Evolutionary conservation across 2,888 invertebrate genomes (phyloP).

Genomic region (Halocaridina rubra): DNA sequence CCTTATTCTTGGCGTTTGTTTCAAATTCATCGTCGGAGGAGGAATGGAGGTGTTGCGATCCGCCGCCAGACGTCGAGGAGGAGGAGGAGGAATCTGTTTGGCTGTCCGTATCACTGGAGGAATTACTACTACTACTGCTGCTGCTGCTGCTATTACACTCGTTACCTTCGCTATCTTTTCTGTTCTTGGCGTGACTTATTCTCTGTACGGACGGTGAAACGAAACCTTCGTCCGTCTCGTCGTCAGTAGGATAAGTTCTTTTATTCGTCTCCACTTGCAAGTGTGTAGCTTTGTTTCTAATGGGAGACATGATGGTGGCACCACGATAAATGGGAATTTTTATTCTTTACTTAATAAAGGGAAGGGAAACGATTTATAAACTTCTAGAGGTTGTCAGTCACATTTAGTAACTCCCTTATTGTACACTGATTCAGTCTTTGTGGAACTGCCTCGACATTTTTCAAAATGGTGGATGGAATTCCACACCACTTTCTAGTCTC

Average conservation of each 20-base stretch:
- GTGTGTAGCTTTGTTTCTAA: background rate
- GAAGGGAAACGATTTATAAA: background rate
- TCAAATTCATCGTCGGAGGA: background rate
- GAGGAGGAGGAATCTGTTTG: background rate
- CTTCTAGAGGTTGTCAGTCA: background rate
- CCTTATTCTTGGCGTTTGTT: background rate
- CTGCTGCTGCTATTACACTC: background rate
- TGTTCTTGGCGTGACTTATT: background rate
- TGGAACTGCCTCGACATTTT: background rate
- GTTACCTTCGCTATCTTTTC: background rate
- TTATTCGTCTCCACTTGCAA: background rate
- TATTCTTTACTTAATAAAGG: background rate
- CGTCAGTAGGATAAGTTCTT: background rate
- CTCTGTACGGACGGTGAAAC: slow-evolving; percentile 18
- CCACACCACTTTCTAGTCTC: background rate
- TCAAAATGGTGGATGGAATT: background rate
- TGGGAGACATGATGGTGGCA: slow-evolving; percentile 35
- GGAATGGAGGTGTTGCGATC: background rate
- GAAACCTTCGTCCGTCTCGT: slow-evolving; percentile 41
- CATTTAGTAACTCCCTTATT: background rate
- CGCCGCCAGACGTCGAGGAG: background rate
- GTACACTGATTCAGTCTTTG: background rate
- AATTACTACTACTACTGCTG: background rate
- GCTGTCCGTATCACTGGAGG: slow-evolving; percentile 3
- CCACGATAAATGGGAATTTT: background rate